These are phyloP conservation scores for Ceratina japonica DNA, from an alignment of 1,140 invertebrate species.

Conservation along the genomic window DNA sequence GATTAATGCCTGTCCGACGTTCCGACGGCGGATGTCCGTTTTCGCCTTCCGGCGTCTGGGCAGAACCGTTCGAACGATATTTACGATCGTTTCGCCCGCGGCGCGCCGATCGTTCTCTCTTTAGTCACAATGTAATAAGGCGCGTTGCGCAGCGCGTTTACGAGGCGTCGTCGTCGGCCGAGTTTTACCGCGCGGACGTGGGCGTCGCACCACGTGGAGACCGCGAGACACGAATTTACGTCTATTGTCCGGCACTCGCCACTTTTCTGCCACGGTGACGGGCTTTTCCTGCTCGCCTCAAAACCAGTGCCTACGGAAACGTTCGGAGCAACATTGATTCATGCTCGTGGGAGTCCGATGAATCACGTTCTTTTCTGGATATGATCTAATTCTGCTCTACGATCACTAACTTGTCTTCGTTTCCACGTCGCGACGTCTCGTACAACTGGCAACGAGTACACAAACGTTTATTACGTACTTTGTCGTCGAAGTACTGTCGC, in stretches of 20 bases:
- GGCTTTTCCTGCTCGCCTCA: conserved; percentile 29
- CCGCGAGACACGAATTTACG: conserved; percentile 62
- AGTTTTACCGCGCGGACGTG: conserved; percentile 60
- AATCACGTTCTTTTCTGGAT: conserved; percentile 1
- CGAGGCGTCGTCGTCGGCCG: conserved; percentile 62
- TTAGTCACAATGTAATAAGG: conserved; percentile 61
- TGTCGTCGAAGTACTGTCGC: too few species aligned
- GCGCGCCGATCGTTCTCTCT: conserved; percentile 50
- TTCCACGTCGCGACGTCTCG: too few species aligned
- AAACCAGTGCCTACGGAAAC: background rate
- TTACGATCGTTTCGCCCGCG: conserved; percentile 56
- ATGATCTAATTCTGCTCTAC: background rate
- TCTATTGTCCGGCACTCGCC: conserved; percentile 63
- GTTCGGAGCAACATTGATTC: conserved; percentile 27
- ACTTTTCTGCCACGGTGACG: conserved; percentile 54
- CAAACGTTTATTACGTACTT: too few species aligned
- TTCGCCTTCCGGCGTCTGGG: conserved; percentile 39
- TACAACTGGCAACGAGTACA: too few species aligned
- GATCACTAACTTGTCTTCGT: too few species aligned
- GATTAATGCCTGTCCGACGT: conserved; percentile 51
- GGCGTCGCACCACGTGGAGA: conserved; percentile 59
- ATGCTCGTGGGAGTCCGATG: conserved; percentile 2
- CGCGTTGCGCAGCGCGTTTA: conserved; percentile 51
- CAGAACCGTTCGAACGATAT: conserved; percentile 57
- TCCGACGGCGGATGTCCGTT: conserved; percentile 46